Percentiles rank a stretch among this genome's conserved stretches.
These are phyloP conservation scores for Sphaeramia orbicularis DNA, from an alignment of 2,797 vertebrate species.

Conservation along the genomic window DNA sequence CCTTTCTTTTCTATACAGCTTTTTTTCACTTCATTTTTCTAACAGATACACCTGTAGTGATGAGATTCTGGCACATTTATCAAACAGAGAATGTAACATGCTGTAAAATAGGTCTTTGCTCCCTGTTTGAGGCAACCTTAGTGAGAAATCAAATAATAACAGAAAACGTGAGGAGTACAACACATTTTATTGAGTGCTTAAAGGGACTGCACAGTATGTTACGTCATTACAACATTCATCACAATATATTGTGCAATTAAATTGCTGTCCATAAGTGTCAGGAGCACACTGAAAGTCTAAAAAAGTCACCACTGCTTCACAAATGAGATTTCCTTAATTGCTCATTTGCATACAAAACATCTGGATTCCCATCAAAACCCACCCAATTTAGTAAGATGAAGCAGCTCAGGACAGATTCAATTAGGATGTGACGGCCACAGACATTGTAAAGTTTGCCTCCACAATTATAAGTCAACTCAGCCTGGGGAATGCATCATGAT, in stretches of 20 bases:
- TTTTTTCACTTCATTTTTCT: slow-evolving; percentile 33
- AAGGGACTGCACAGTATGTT: background rate
- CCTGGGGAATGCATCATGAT: slow-evolving; percentile 20
- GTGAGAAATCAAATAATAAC: slow-evolving; percentile 21
- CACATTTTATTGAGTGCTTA: background rate
- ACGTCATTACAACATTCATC: background rate
- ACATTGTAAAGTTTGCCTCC: slow-evolving; percentile 20
- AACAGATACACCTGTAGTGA: slow-evolving; percentile 43
- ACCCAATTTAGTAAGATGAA: slow-evolving; percentile 9
- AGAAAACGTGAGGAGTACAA: slow-evolving; percentile 9
- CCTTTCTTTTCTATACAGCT: slow-evolving; percentile 15
- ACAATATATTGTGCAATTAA: background rate
- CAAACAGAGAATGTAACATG: slow-evolving; percentile 23
- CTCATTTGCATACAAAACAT: slow-evolving; percentile 40
- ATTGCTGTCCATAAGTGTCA: slow-evolving; percentile 4
- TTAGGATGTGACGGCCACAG: slow-evolving; percentile 28
- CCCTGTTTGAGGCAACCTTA: slow-evolving; percentile 6
- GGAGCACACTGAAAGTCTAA: slow-evolving; percentile 1
- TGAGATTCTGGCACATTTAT: slow-evolving; percentile 34
- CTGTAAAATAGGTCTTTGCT: slow-evolving; percentile 37
- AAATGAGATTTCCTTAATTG: slow-evolving; percentile 19
- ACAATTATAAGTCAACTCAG: slow-evolving; percentile 25
- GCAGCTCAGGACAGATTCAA: slow-evolving; percentile 22
- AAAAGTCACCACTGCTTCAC: background rate
- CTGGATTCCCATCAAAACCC: slow-evolving; percentile 30